Evolutionary conservation across 2,888 invertebrate genomes (phyloP), one percentile per base, ranked within the genome.

Genomic region (Sarcophaga carnaria): DNA sequence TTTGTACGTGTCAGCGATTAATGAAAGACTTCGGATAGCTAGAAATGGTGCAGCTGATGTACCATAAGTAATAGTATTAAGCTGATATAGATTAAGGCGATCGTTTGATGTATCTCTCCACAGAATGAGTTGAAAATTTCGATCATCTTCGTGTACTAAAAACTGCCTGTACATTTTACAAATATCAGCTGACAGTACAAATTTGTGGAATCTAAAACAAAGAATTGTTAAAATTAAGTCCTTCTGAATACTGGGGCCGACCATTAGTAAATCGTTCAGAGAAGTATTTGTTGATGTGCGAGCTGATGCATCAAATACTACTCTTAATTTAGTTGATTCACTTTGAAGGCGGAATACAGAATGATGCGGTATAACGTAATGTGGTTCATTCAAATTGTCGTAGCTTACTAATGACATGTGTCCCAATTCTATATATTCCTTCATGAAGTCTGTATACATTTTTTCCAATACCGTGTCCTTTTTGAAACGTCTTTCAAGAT

Each of bases 391-490:
- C 37, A 37, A 37, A 37, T 37, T 37, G 10, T 37, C 10, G 37
- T 37, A 37, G 37, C 37, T 37, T 37, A 37, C 37, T 8, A 37
- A 37, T 37, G 37, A 37, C 37, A 37, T 37, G 37, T 72, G 80
- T 27, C 66, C 72, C 2, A 80, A 17, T 5, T 27, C 2, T 2
- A 49, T 63, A 47, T 88, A 86, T 59, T 88, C 75, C 6, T 80
- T 54, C 70, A 86, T 84, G 25, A 86, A 86, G 1, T 84, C 67
- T 11, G 59, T 59, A 8, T 85, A 86, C 37, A 75, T 66, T 4
- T 12, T n/a, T 63, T 47, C 62, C 12, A 83, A 63, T 3, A n/a
- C 22, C 17, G 20, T 6, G 69, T 83, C 54, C 11, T 67, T 86
- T 22, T 8, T 22, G 1, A 86, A 5, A 1, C 77, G 63, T 80